A percentile compares a stretch with the other conserved stretches of the same genome.
Conservation (phyloP, 2,113 vertebrate genomes). For the Galbula dea region DNA sequence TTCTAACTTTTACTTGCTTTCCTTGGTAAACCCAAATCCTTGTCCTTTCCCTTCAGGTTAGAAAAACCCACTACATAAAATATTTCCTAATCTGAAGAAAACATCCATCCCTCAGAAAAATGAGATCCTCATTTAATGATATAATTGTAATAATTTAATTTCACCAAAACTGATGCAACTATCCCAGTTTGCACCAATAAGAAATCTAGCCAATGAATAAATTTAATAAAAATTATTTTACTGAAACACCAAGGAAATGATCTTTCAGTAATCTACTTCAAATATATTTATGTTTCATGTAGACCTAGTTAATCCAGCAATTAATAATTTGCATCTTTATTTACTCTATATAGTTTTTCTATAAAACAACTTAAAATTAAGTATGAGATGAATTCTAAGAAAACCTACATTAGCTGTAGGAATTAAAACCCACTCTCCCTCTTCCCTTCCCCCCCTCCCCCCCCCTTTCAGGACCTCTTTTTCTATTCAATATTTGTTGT, state of each 20-base stretch:
- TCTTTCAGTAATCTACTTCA: neutral
- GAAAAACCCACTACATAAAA: neutral
- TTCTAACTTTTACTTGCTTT: neutral
- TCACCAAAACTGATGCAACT: neutral
- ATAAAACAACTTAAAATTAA: neutral
- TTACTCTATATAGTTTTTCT: neutral
- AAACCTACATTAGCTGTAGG: neutral
- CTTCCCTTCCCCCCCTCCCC: no score
- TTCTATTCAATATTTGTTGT: neutral
- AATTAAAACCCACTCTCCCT: no score
- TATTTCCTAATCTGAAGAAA: neutral
- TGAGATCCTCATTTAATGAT: neutral
- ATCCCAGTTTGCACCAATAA: neutral
- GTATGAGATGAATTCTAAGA: neutral
- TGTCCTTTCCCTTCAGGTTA: neutral
- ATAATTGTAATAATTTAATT: neutral
- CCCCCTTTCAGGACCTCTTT: neutral
- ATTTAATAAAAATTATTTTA: neutral
- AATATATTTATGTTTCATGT: neutral
- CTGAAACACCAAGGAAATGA: neutral
- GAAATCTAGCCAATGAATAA: neutral
- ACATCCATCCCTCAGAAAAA: rapidly evolving
- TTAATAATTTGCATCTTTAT: neutral
- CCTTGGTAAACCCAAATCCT: neutral
- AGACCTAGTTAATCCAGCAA: neutral